Evolutionary conservation across 1,140 invertebrate species (phyloP).

Genomic region (Archivesica marissinica): DNA sequence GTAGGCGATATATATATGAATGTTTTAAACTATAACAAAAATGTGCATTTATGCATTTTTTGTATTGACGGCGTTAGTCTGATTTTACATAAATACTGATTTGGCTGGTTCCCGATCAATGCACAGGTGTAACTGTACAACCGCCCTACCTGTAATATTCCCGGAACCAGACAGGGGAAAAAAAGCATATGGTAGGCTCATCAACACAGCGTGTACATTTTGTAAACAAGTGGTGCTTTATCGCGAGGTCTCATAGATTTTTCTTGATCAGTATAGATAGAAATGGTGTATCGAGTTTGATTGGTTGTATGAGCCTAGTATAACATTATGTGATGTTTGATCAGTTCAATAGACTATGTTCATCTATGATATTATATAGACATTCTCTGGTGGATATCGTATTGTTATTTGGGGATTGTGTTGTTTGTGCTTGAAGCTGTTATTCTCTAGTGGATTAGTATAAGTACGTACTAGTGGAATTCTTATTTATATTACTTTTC

Average conservation of each 20-base stretch:
- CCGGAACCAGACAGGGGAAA: constrained; percentile 7
- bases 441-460: too few species aligned
- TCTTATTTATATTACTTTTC: too few species aligned
- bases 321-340: background rate
- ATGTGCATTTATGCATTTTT: too few species aligned
- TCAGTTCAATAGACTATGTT: too few species aligned
- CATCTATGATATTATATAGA: constrained; percentile 18
- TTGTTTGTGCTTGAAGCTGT: too few species aligned
- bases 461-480: too few species aligned
- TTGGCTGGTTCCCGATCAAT: background rate
- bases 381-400: constrained; percentile 11
- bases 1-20: too few species aligned
- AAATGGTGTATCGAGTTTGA: background rate
- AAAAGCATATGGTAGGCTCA: constrained; percentile 25
- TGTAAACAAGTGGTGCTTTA: constrained; percentile 26
- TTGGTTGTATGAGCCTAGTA: background rate
- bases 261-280: constrained; percentile 15
- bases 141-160: background rate
- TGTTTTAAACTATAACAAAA: too few species aligned
- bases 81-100: too few species aligned
- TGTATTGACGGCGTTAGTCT: too few species aligned
- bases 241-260: background rate
- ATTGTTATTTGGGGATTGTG: background rate
- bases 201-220: background rate
- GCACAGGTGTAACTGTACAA: background rate